Percentiles rank a stretch among this genome's conserved stretches.
phyloP scores from a whole-genome alignment of 1,140 invertebrate genomes.

The Listronotus bonariensis region DNA sequence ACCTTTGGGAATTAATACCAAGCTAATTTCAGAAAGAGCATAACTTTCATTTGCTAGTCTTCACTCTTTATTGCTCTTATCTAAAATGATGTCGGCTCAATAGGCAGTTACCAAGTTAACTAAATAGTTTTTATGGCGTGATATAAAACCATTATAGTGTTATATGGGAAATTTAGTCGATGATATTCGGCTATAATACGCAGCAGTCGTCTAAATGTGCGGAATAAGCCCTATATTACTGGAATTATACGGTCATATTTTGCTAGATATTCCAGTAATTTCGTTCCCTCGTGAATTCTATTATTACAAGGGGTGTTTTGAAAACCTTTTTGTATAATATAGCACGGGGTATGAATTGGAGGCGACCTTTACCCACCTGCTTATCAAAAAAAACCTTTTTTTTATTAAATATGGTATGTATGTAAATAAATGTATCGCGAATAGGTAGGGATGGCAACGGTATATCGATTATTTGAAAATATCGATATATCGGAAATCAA shows the following conservation, averaged over 20 bases:
- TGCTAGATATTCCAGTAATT: constrained; percentile 18
- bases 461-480: too few relatives aligned
- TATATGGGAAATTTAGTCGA: constrained; percentile 29
- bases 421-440: too few relatives aligned
- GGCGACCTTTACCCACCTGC: too few relatives aligned
- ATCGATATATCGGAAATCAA: too few relatives aligned
- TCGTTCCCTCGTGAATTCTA: constrained; percentile 8
- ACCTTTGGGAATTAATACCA: too few relatives aligned
- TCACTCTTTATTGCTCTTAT: constrained; percentile 5
- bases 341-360: too few relatives aligned
- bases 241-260: constrained; percentile 23
- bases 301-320: not conserved
- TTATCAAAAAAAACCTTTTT: too few relatives aligned
- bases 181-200: constrained; percentile 27
- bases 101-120: constrained; percentile 23
- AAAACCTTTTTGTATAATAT: too few relatives aligned
- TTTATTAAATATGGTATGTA: too few relatives aligned
- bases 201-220: constrained; percentile 22
- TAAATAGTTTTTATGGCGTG: constrained; percentile 32
- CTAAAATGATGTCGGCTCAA: constrained; percentile 15
- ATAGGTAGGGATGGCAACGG: too few relatives aligned
- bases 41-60: not conserved
- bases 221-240: constrained; percentile 23
- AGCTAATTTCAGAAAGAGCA: too few relatives aligned
- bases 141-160: constrained; percentile 24